Evolutionary conservation across 1,140 invertebrate genomes (phyloP), one percentile per base, ranked within the genome.

Genomic region (Drosophila kurseongensis): DNA sequence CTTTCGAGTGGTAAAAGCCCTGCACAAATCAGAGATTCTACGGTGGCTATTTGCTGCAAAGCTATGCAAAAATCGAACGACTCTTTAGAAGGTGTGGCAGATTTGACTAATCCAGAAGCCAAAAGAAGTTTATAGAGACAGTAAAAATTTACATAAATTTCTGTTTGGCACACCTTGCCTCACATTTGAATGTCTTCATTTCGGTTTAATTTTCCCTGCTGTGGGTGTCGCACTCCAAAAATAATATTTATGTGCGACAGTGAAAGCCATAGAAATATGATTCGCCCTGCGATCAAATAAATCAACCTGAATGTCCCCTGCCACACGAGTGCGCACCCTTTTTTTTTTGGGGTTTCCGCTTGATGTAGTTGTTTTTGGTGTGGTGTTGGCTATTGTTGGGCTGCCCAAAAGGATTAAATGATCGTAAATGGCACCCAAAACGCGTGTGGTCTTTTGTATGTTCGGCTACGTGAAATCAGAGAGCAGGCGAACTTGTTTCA

Each of bases 261-360:
- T 80, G 80, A 85, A 84, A 84, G 81, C 81, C 81, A 85, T 84
- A 85, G 73, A 84, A 84, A 80, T 84, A 84, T 80, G 76, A 79
- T 52, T 68, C 65, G 65, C 65, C 45, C 16, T 65, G 63, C 62
- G 42, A 62, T 48, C 71, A 47, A 72, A 83, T 83, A 83, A 83
- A 83, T 83, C 80, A 83, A 82, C 62, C 62, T 35, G 62, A 68
- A 57, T 82, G 61, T 60, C 80, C 59, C 61, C 55, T 73, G 79
- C 60, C 60, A 58, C 54, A 62, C 10, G 16, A 38, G 36, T 72
- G 62, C 81, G 61, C 81, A 77, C 81, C 81, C 62, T 85, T 76
- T 80, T 77, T 73, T 62, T 36, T 62, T 45, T n/a, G n/a, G 42
- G 54, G 51, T 63, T 75, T 63, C 61, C 60, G 65, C 45, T 66